Percentiles rank a stretch among this genome's conserved stretches.
phyloP scores from a whole-genome alignment of 1,140 invertebrate species.

The Caenorhabditis tropicalis region DNA sequence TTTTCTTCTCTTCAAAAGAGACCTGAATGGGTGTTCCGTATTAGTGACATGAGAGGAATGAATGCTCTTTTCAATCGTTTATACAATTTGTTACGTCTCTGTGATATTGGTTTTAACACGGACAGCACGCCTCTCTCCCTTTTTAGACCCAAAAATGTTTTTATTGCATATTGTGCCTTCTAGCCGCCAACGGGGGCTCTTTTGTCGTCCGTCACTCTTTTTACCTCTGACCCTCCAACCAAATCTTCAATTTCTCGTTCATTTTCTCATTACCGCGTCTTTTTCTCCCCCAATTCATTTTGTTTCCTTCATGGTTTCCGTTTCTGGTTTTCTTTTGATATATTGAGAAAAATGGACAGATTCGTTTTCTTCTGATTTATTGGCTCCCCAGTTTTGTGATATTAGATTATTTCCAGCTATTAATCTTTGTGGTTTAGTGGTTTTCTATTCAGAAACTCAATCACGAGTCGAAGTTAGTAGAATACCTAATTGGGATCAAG shows the following conservation, averaged over 20 bases:
- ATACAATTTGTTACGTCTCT: not conserved
- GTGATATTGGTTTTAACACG: not conserved
- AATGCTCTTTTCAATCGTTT: not conserved
- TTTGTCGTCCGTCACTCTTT: constrained; percentile 6
- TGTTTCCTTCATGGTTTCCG: constrained; percentile 18
- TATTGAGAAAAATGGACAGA: not conserved
- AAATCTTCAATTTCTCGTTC: constrained; percentile 35
- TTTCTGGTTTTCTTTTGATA: not conserved
- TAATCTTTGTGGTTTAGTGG: not conserved
- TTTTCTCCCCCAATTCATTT: not conserved
- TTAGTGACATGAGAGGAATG: not conserved
- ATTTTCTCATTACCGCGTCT: constrained; percentile 41
- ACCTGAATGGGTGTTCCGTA: not conserved
- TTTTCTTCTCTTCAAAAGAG: too few relatives aligned
- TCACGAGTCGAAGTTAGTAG: too few relatives aligned
- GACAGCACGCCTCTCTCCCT: not conserved
- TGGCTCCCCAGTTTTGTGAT: not conserved
- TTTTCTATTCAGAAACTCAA: too few relatives aligned
- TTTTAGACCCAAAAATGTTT: not conserved
- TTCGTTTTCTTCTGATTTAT: not conserved
- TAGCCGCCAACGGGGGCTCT: not conserved
- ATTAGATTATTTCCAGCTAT: not conserved
- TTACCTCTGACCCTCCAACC: constrained; percentile 36
- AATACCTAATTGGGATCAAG: too few relatives aligned
- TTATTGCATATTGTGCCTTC: constrained; percentile 5